These are phyloP conservation scores for Xiphophorus couchianus DNA, from an alignment of 2,113 vertebrate genomes.

Conservation along the genomic window DNA sequence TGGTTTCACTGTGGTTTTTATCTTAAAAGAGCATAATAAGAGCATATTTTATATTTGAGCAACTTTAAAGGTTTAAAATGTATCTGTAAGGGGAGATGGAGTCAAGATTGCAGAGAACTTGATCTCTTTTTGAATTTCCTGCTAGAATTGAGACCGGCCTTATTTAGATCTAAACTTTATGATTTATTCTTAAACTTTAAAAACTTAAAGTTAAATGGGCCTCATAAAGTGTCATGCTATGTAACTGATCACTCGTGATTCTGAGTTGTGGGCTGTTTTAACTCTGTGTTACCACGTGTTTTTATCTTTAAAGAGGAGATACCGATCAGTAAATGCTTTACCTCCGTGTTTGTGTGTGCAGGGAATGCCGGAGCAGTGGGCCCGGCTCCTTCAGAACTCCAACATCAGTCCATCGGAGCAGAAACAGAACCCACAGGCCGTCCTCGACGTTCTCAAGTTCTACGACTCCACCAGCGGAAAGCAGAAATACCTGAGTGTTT, in stretches of 20 bases:
- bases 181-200: neutral
- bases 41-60: no score
- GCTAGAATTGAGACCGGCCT: slow-evolving; percentile 1
- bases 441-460: slow-evolving; percentile 96
- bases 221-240: neutral
- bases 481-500: slow-evolving; percentile 96
- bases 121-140: slow-evolving; percentile 20
- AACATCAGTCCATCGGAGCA: slow-evolving; percentile 98
- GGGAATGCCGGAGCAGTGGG: slow-evolving; percentile 99
- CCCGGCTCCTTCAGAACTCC: slow-evolving; percentile 94
- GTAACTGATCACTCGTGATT: neutral
- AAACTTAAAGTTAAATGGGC: neutral
- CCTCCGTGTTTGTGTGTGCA: slow-evolving; percentile 64
- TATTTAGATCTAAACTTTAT: neutral
- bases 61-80: neutral
- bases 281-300: neutral
- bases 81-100: neutral
- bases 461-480: slow-evolving; percentile 93
- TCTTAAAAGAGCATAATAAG: no score
- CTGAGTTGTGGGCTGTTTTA: neutral
- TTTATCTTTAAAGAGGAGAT: neutral
- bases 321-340: neutral
- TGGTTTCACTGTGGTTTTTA: no score
- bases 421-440: slow-evolving; percentile 97
- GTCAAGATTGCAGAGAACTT: neutral